Evolutionary conservation across 2,113 vertebrate genomes (phyloP).

Genomic region (Cyprinus carpio): DNA sequence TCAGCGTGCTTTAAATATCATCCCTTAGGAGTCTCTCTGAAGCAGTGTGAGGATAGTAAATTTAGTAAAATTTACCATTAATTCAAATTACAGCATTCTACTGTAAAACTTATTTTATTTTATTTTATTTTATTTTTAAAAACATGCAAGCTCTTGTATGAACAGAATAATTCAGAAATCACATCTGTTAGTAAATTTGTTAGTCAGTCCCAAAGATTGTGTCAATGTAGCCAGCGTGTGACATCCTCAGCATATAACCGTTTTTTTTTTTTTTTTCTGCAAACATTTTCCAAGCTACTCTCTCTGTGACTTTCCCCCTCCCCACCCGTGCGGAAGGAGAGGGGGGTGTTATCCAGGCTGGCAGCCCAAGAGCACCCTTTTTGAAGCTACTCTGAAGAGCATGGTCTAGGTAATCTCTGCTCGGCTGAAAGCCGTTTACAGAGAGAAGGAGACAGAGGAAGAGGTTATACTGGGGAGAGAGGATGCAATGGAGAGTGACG

Average conservation of each 20-base stretch:
- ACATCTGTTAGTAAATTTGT: background rate
- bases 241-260: constrained; percentile 23
- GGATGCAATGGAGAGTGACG: constrained; percentile 46
- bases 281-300: constrained; percentile 29
- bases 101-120: background rate
- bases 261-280: background rate
- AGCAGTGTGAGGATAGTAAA: background rate
- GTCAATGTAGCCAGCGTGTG: background rate
- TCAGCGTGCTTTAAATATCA: constrained; percentile 40
- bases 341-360: constrained; percentile 57
- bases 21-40: constrained; percentile 10
- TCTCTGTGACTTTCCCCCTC: constrained; percentile 24
- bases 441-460: constrained; percentile 47
- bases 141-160: background rate
- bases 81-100: background rate
- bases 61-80: background rate
- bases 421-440: constrained; percentile 56
- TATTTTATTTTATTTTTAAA: background rate
- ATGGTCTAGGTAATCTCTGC: constrained; percentile 59
- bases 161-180: constrained; percentile 1
- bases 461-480: constrained; percentile 44
- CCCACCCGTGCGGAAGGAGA: background rate
- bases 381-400: constrained; percentile 51
- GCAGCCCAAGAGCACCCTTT: constrained; percentile 54
- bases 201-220: background rate